Evolutionary conservation across 2,888 invertebrate species (phyloP).

Genomic region (Cerastis leucographa): DNA sequence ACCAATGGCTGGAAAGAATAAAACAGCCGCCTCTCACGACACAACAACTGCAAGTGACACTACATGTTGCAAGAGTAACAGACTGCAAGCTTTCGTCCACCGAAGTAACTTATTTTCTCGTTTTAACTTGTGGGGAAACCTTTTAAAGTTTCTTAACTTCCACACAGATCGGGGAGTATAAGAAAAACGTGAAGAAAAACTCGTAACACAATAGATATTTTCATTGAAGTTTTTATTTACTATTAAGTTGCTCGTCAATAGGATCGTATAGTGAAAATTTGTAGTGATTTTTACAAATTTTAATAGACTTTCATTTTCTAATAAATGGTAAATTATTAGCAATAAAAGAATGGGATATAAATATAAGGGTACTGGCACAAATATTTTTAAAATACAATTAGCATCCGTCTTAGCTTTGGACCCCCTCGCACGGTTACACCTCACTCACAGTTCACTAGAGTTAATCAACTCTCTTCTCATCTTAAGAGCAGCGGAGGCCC

Average conservation of each 20-base stretch:
- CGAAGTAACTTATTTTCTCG: constrained; percentile 51
- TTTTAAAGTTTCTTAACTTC: constrained; percentile 53
- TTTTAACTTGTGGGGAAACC: constrained; percentile 55
- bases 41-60: constrained; percentile 41
- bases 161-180: constrained; percentile 13
- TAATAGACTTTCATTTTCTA: not conserved
- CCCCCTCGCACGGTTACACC: too few relatives aligned
- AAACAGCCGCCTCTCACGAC: constrained; percentile 15
- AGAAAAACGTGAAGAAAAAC: constrained; percentile 11
- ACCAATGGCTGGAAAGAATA: constrained; percentile 17
- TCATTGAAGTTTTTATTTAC: not conserved
- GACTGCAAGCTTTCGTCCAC: constrained; percentile 30
- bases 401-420: not conserved
- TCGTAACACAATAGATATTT: constrained; percentile 9
- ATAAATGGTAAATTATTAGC: not conserved
- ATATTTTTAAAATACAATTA: not conserved
- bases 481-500: too few relatives aligned
- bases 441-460: not conserved
- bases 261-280: not conserved
- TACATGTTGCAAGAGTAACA: constrained; percentile 45
- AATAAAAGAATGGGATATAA: not conserved
- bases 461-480: too few relatives aligned
- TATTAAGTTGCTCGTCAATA: not conserved
- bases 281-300: not conserved
- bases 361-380: not conserved